phyloP scores from a whole-genome alignment of 2,797 vertebrate species.

The Anguilla obscura region DNA sequence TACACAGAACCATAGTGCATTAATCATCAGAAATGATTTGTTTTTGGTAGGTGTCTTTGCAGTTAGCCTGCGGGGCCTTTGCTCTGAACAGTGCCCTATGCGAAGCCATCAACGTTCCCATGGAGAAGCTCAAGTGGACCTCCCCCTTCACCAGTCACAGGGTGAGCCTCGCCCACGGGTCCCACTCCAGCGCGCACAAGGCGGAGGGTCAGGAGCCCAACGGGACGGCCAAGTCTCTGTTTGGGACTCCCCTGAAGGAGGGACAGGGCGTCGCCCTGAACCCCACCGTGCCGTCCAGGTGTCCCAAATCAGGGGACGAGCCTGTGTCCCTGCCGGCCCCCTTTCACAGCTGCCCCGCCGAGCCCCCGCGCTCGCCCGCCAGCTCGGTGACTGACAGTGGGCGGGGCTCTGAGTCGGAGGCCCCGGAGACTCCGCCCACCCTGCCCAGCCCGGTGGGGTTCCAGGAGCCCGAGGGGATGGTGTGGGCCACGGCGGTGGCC shows the following conservation, averaged over 20 bases:
- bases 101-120: slow-evolving; percentile 78
- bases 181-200: slow-evolving; percentile 60
- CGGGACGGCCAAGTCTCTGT: fast-evolving
- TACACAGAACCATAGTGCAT: not conserved
- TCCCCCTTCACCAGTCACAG: slow-evolving; percentile 91
- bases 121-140: slow-evolving; percentile 94
- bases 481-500: slow-evolving; percentile 92
- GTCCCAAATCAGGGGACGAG: slow-evolving; percentile 44
- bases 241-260: not conserved
- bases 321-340: slow-evolving; percentile 53
- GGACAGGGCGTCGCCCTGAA: slow-evolving; percentile 45
- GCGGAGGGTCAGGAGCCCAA: slow-evolving; percentile 43
- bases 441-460: slow-evolving; percentile 41
- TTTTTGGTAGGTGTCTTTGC: slow-evolving; percentile 79
- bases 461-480: slow-evolving; percentile 75
- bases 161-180: slow-evolving; percentile 72
- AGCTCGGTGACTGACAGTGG: slow-evolving; percentile 44
- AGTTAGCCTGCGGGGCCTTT: slow-evolving; percentile 89
- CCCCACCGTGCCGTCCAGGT: slow-evolving; percentile 45
- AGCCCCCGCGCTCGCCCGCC: slow-evolving; percentile 45
- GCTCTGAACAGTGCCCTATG: slow-evolving; percentile 82
- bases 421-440: not conserved
- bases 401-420: slow-evolving; percentile 47
- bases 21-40: not conserved
- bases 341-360: slow-evolving; percentile 46